phyloP scores from a whole-genome alignment of 2,113 vertebrate genomes.

The Xerus inauris region DNA sequence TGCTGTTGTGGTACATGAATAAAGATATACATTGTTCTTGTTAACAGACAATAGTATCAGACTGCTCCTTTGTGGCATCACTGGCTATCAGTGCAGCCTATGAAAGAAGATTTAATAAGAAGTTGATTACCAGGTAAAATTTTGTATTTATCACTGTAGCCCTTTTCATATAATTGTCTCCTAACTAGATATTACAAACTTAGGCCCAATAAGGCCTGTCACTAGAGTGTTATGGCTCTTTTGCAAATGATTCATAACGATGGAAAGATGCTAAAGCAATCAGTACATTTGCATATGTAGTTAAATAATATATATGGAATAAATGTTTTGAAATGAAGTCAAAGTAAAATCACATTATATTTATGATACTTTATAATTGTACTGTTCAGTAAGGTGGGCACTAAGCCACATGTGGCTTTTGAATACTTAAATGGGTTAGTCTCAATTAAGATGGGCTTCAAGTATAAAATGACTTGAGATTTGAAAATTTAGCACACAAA shows the following conservation, averaged over 20 bases:
- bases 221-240: background rate
- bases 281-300: background rate
- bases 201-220: background rate
- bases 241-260: background rate
- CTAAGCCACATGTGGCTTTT: background rate
- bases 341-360: slow-evolving; percentile 5
- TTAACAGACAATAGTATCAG: slow-evolving; percentile 96
- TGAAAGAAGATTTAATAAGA: slow-evolving; percentile 98
- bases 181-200: slow-evolving; percentile 26
- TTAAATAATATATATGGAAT: background rate
- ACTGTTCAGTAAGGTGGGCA: background rate
- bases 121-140: slow-evolving; percentile 96
- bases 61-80: slow-evolving; percentile 98
- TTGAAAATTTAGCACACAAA: background rate
- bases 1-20: background rate
- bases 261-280: background rate
- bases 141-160: slow-evolving; percentile 26
- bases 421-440: background rate
- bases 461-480: background rate
- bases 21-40: background rate
- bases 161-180: slow-evolving; percentile 25
- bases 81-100: slow-evolving; percentile 98
- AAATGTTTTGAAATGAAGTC: background rate
- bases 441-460: background rate
- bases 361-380: background rate